Evolutionary conservation across 2,113 vertebrate genomes (phyloP).

Genomic region (Tragulus kanchil): DNA sequence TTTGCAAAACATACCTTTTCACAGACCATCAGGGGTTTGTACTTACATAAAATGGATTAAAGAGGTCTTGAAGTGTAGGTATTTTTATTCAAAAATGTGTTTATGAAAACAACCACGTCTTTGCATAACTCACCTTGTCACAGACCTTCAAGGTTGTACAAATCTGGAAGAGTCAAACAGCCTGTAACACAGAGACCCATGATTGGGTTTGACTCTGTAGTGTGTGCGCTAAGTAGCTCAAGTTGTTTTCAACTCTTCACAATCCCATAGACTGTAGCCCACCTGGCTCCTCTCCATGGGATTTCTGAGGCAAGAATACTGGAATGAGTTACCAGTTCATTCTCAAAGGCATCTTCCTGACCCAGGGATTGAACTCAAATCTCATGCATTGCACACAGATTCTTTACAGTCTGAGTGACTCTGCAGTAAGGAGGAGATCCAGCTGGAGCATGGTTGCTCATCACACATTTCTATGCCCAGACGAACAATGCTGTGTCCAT

Average conservation of each 20-base stretch:
- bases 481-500: not conserved
- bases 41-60: too few relatives aligned
- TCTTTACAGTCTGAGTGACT: not conserved
- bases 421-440: not conserved
- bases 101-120: too few relatives aligned
- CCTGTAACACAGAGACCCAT: not conserved
- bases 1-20: constrained; percentile 30
- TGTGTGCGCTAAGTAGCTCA: not conserved
- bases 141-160: not conserved
- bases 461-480: not conserved
- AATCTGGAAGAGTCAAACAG: not conserved
- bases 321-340: not conserved
- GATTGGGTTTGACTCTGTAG: not conserved
- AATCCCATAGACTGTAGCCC: not conserved
- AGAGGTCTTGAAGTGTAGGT: too few relatives aligned
- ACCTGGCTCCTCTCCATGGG: not conserved
- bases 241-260: not conserved
- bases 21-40: not conserved
- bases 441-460: not conserved
- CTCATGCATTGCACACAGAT: not conserved
- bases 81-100: not conserved
- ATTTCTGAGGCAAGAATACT: not conserved
- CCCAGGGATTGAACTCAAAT: not conserved
- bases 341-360: not conserved
- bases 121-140: too few relatives aligned